Conservation (phyloP, 2,113 vertebrate genomes). For the Thermophis baileyi region DNA sequence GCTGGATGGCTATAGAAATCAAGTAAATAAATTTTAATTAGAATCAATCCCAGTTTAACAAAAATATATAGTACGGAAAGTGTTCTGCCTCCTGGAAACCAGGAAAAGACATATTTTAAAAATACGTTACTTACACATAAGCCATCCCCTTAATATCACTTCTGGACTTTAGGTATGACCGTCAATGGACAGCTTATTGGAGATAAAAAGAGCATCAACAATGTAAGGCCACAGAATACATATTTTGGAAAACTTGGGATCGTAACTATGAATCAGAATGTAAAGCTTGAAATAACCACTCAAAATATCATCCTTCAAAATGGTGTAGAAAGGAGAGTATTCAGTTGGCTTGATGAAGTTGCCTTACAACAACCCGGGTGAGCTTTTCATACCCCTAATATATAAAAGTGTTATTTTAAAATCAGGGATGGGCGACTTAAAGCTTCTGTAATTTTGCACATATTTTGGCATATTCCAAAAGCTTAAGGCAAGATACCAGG, state of each 20-base stretch:
- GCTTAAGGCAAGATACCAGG: background rate
- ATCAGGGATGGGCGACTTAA: background rate
- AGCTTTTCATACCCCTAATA: background rate
- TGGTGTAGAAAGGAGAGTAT: conserved; percentile 52
- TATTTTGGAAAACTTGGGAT: conserved; percentile 91
- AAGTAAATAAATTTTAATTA: background rate
- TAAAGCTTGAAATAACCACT: conserved; percentile 80
- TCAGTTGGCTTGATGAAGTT: conserved; percentile 80
- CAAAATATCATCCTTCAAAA: conserved; percentile 74
- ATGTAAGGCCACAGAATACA: conserved; percentile 70
- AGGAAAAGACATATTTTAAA: background rate
- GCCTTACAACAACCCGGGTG: conserved; percentile 75
- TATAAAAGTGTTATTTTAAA: background rate
- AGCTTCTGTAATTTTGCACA: background rate
- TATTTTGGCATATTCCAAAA: background rate
- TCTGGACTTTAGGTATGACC: conserved; percentile 72
- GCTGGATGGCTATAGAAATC: background rate
- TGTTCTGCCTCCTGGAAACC: background rate
- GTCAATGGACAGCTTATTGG: conserved; percentile 88
- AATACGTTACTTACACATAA: background rate
- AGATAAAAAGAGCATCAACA: conserved; percentile 72
- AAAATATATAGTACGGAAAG: background rate
- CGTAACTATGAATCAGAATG: conserved; percentile 66
- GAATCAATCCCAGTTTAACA: background rate
- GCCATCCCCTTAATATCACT: background rate